Evolutionary conservation across 1,140 invertebrate species (phyloP), one percentile per base, ranked within the genome.

Genomic region (Papilio glaucus): DNA sequence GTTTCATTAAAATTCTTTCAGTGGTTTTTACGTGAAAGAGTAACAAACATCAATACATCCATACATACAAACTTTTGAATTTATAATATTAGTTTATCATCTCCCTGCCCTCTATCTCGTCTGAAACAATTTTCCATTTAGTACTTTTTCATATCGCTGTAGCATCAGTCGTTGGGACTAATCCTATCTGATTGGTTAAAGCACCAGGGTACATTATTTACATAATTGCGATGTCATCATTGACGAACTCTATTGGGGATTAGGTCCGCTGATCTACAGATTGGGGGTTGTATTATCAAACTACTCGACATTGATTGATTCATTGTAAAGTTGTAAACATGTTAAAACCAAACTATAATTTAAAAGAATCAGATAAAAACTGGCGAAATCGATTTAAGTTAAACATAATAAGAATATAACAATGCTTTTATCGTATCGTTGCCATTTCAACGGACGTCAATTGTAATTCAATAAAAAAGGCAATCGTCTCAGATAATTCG

Each of bases 401-500:
- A 4, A 18, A 21, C 39, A 18, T 49, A 37, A 49, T 49, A 69
- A 69, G 4, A 69, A 49, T 53, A 29, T 33, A 26, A 53, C 26
- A 69, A 53, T 39, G 67, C 67, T 69, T 49, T 49, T 49, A 49
- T 26, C 24, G 26, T 49, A 45, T 68, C 42, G 6, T 33, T 62
- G 26, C 60, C 60, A 33, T 53, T 69, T 33, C 67, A 33, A 53
- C 26, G 42, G 42, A 49, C 29, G 42, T 53, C 67, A 69, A 53
- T 69, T n/a, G 67, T 69, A 69, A 69, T 69, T 69, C 10, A 49
- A 69, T 49, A 33, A 69, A 33, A 69, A 49, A 13, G 21, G 1
- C 13, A 18, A 21, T 29, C 67, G 65, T 39, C 62, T 53, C 24
- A 13, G 67, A 53, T 69, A 69, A 33, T 24, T 24, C 21, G 12